Conservation (phyloP, 2,797 vertebrate species). For the Lepus oiostolus region DNA sequence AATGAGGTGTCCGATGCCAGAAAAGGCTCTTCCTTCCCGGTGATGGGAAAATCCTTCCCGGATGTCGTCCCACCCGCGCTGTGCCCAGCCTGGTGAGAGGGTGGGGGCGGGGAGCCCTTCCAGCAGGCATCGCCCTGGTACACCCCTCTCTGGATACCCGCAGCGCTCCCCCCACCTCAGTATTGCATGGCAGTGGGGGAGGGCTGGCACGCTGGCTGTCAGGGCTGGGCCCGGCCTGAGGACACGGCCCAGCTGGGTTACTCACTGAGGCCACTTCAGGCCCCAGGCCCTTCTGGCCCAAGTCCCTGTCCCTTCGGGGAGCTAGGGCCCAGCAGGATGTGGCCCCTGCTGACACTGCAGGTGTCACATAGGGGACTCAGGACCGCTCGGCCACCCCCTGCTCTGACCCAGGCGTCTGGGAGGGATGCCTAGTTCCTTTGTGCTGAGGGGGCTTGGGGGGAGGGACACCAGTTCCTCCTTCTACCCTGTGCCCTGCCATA, state of each 20-base stretch:
- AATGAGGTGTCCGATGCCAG: conserved; percentile 79
- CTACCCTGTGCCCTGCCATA: neutral
- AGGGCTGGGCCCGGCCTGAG: neutral
- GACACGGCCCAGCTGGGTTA: neutral
- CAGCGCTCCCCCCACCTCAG: neutral
- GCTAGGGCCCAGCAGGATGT: neutral
- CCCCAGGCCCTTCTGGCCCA: neutral
- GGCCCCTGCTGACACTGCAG: neutral
- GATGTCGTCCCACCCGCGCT: conserved; percentile 70
- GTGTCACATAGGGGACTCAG: neutral
- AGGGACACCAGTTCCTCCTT: neutral
- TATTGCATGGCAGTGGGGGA: neutral
- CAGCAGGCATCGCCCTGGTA: conserved; percentile 20
- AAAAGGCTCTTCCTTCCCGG: conserved; percentile 81
- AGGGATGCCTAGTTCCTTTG: neutral
- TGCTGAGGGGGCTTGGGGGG: neutral
- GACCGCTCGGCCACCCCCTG: neutral
- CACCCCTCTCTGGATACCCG: neutral
- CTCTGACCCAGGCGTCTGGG: neutral
- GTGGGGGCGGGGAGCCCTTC: conserved; percentile 5
- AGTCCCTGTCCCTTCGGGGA: neutral
- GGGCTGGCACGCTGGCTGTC: neutral
- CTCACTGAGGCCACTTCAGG: neutral
- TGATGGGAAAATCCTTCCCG: conserved; percentile 82
- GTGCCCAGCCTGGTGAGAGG: conserved; percentile 63